Percentiles rank a stretch among this genome's conserved stretches.
Conservation (phyloP, 23 tunicate species). For the Oikopleura albicans region DNA sequence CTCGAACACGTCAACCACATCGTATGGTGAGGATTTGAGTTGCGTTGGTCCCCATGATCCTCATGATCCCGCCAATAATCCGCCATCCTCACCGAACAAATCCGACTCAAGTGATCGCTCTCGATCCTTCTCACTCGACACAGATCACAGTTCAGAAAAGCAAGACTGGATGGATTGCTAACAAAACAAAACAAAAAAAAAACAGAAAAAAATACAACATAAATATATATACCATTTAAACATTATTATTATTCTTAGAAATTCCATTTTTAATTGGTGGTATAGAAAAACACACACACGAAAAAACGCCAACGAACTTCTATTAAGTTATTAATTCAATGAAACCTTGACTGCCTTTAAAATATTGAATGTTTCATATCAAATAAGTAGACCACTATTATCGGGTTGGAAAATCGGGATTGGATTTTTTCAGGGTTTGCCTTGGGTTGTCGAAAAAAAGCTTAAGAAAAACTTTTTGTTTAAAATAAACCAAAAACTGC, state of each 20-base stretch:
- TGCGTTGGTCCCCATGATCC: neutral
- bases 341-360: neutral
- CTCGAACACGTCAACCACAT: neutral
- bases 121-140: neutral
- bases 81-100: neutral
- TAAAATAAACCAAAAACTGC: no score
- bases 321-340: neutral
- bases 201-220: neutral
- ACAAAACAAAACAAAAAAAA: neutral
- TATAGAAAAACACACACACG: neutral
- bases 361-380: no score
- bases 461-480: no score
- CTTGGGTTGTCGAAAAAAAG: neutral
- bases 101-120: slow-evolving; percentile 8
- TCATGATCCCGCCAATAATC: neutral
- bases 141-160: neutral
- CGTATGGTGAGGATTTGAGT: neutral
- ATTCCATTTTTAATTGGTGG: no score
- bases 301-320: neutral
- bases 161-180: neutral
- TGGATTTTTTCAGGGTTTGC: no score
- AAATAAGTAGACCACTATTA: no score
- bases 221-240: no score
- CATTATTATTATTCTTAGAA: no score
- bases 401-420: no score